Evolutionary conservation across 1,140 invertebrate genomes (phyloP), one percentile per base, ranked within the genome.

Genomic region (Camponotus vicinus): DNA sequence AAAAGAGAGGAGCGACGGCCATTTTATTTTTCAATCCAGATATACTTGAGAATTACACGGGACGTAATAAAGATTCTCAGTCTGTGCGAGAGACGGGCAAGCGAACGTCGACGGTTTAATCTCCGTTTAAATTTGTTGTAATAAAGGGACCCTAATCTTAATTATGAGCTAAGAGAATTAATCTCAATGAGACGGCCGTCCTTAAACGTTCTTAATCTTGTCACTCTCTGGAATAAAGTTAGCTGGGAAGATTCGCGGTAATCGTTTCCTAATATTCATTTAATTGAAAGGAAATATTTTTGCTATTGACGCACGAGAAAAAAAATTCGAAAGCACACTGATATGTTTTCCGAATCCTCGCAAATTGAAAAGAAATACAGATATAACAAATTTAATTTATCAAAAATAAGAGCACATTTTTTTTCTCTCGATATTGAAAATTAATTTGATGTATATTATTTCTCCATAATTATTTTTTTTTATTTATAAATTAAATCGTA

Each of bases 111-210:
- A 83, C 85, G 57, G 78, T 70, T 86, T 82, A 86, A 86, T 80
- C 78, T 82, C 55, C 85, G 45, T 70, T 86, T 82, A 70, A 86
- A 82, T 86, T 86, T 80, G 66, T 40, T 70, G 64, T 83, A 80
- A 80, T 82, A 70, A 80, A 63, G 85, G 66, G 78, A 70, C 52
- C 85, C 85, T 86, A 86, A 82, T 80, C 85, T 83, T 86, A 80
- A 86, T 86, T 86, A 86, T 82, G 85, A 82, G 73, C 78, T 71
- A 86, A 82, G 85, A 71, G 85, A 80, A 80, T 86, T 86, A 86
- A 86, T 86, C 67, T 67, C 77, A 86, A 86, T 70, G 85, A 27
- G 27, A 80, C 78, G 78, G 77, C 67, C 64, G 59, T 85, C 49
- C 82, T 76, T 85, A 78, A 85, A 66, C 59, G 67, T 73, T 61